Percentiles rank a stretch among this genome's conserved stretches.
These are phyloP conservation scores for Pseudochaenichthys georgianus DNA, from an alignment of 2,797 vertebrate species.

Conservation along the genomic window DNA sequence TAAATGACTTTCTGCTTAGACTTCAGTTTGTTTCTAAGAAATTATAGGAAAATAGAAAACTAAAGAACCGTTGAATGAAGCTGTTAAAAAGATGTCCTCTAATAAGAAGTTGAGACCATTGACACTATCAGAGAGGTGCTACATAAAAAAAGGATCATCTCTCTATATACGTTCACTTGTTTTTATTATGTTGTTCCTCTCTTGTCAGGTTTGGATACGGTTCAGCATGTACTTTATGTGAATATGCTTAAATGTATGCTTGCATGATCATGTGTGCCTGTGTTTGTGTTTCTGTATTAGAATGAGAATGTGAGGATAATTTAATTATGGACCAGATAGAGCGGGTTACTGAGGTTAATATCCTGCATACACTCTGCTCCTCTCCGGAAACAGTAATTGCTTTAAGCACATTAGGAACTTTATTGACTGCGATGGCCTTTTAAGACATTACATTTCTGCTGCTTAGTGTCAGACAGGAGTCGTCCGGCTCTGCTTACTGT, in stretches of 20 bases:
- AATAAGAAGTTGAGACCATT: not conserved
- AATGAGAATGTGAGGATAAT: constrained; percentile 81
- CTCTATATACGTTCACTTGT: not conserved
- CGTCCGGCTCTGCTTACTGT: constrained; percentile 65
- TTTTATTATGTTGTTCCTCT: not conserved
- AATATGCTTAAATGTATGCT: constrained; percentile 33
- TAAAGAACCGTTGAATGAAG: not conserved
- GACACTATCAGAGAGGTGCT: not conserved
- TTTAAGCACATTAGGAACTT: constrained; percentile 86
- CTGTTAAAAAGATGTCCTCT: not conserved
- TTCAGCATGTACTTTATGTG: constrained; percentile 25
- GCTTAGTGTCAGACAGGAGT: constrained; percentile 79
- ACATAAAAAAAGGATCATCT: not conserved
- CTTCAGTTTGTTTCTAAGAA: not conserved
- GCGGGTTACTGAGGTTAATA: constrained; percentile 84
- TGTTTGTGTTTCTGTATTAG: constrained; percentile 46
- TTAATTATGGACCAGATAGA: constrained; percentile 83
- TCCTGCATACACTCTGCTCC: constrained; percentile 81
- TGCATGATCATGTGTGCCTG: constrained; percentile 19
- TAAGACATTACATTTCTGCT: constrained; percentile 83
- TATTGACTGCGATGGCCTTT: constrained; percentile 85
- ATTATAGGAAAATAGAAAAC: not conserved
- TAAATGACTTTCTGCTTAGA: not conserved
- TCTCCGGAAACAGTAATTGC: constrained; percentile 83
- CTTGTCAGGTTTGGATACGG: constrained; percentile 5